Conservation (phyloP, 2,888 invertebrate species). For the Tillus elongatus region DNA sequence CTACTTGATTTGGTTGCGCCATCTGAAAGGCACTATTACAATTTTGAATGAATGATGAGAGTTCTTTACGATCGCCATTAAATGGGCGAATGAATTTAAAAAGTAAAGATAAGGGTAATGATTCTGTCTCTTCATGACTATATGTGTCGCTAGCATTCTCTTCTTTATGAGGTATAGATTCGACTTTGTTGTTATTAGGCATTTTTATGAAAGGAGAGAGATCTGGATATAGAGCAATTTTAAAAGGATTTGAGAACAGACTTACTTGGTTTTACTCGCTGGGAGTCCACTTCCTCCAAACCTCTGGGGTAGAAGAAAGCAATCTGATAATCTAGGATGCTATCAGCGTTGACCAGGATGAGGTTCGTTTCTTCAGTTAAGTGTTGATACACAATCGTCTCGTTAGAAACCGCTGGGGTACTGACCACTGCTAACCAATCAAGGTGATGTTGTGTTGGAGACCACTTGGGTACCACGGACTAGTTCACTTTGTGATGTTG, state of each 20-base stretch:
- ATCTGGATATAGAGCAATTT: conserved; percentile 1
- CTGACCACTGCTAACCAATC: no score
- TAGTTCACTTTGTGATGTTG: neutral
- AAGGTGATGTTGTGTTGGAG: no score
- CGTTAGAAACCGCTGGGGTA: no score
- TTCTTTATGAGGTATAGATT: no score
- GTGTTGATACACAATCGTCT: no score
- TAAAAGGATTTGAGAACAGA: neutral
- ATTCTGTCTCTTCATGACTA: neutral
- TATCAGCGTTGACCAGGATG: no score
- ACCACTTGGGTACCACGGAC: neutral
- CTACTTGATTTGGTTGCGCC: conserved; percentile 1
- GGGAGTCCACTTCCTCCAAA: conserved; percentile 2
- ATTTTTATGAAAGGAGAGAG: neutral
- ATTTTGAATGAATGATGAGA: neutral
- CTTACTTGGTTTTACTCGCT: conserved; percentile 1
- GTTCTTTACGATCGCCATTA: conserved; percentile 2
- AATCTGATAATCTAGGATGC: no score
- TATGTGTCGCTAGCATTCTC: neutral
- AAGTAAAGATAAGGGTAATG: neutral
- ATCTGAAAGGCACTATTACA: conserved; percentile 3
- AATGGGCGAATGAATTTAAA: neutral
- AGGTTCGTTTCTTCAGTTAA: neutral
- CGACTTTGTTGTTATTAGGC: neutral
- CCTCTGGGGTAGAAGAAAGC: no score